phyloP scores from a whole-genome alignment of 2,113 vertebrate genomes.

The Nothoprocta perdicaria region DNA sequence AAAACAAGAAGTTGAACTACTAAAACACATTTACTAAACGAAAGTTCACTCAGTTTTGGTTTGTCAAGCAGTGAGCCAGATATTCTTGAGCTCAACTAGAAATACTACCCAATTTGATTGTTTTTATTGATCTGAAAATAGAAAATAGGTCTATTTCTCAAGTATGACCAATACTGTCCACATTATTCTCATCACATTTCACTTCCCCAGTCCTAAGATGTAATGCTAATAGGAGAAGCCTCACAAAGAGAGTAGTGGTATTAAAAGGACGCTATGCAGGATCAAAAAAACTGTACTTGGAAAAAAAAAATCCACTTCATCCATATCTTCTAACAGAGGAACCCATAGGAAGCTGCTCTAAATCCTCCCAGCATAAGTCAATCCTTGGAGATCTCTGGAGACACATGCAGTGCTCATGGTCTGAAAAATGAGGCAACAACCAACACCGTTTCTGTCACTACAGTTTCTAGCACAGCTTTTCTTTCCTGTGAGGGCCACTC shows the following conservation, averaged over 20 bases:
- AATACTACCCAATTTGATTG: background rate
- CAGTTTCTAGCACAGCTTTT: background rate
- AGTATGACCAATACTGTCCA: background rate
- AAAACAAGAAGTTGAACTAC: background rate
- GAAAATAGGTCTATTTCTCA: background rate
- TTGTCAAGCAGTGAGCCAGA: background rate
- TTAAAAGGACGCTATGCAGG: background rate
- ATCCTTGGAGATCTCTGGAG: background rate
- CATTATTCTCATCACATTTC: background rate
- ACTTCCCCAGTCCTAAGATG: background rate
- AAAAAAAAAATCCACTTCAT: background rate
- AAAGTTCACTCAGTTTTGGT: background rate
- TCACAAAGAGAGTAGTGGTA: background rate
- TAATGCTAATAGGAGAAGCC: background rate
- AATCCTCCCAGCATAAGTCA: background rate
- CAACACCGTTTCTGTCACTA: background rate
- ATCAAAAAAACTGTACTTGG: background rate
- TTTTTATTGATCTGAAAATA: background rate
- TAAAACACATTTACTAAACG: background rate
- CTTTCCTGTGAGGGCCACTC: no score
- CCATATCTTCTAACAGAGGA: background rate
- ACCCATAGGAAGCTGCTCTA: background rate
- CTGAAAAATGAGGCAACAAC: background rate
- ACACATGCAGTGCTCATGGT: fast-evolving
- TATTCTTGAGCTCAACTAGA: background rate